Evolutionary conservation across 2,888 invertebrate species (phyloP), one percentile per base, ranked within the genome.

Genomic region (Synanthedon tipuliformis): DNA sequence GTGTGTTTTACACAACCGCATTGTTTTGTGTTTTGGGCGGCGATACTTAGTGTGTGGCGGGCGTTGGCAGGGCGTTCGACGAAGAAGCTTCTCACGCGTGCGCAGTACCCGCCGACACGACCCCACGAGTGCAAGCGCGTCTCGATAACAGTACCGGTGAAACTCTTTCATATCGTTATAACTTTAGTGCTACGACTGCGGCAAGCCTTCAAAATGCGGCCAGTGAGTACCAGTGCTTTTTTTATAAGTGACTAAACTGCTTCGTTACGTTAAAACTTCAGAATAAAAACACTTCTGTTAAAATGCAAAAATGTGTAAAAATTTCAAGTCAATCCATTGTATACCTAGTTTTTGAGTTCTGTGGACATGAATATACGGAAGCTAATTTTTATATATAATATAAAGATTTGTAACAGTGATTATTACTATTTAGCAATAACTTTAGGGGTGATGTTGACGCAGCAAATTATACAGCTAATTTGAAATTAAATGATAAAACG

Each of bases 181-280:
- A 27, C 51, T 52, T 55, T 56, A 62, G 67, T 69, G 66, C 52
- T 48, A 53, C 53, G 54, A 60, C 63, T 61, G 63, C 49, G 63
- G 62, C 69, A 64, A 63, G 62, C 65, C 66, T 68, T 68, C 80
- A 81, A 60, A 62, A 84, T 85, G 82, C 79, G 77, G 68, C 68
- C 68, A 71, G 85, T 85, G 72, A 81, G 85, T 86, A 78, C 62
- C 57, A 61, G 78, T 79, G 79, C 54, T 61, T 64, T 56, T 65
- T 63, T 50, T 51, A 13, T 48, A 40, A 48, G 52, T 50, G 50
- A 23, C 41, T 34, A 27, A 48, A 23, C 12, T 40, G 12, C 10
- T 48, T 12, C 11, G 23, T 23, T 23, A 23, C 23, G 23, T 23
- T 23, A 1, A 23, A 23, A 23, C 23, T 23, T 23, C 5, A 16